phyloP scores from a whole-genome alignment of 2,113 vertebrate genomes.

The Naja naja region DNA sequence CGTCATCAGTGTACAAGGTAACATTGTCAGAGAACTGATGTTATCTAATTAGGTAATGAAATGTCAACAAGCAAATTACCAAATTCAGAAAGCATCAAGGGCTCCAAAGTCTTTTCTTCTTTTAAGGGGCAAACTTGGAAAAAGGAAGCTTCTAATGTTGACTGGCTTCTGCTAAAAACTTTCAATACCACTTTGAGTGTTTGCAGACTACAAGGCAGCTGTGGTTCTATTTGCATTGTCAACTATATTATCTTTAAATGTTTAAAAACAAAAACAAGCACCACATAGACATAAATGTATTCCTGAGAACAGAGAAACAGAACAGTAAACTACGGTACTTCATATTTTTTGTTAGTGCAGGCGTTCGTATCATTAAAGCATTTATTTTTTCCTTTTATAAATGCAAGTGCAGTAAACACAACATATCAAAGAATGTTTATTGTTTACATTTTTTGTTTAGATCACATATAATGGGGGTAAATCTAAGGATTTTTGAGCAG shows the following conservation, averaged over 20 bases:
- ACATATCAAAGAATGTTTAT: background rate
- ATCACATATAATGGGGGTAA: background rate
- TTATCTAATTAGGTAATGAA: background rate
- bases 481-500: background rate
- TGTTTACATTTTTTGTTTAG: background rate
- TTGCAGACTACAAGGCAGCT: background rate
- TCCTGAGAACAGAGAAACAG: background rate
- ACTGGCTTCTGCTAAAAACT: background rate
- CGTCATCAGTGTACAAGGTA: background rate
- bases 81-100: background rate
- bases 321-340: background rate
- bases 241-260: background rate
- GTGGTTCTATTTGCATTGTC: background rate
- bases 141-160: background rate
- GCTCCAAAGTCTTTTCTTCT: background rate
- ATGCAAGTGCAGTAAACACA: background rate
- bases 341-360: background rate
- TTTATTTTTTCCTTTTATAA: background rate
- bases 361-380: background rate
- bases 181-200: background rate
- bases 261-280: background rate
- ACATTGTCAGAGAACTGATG: background rate
- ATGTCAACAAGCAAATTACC: background rate
- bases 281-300: background rate
- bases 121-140: background rate